Conservation (phyloP, 2,888 invertebrate genomes). For the Xiphydria camelus region DNA sequence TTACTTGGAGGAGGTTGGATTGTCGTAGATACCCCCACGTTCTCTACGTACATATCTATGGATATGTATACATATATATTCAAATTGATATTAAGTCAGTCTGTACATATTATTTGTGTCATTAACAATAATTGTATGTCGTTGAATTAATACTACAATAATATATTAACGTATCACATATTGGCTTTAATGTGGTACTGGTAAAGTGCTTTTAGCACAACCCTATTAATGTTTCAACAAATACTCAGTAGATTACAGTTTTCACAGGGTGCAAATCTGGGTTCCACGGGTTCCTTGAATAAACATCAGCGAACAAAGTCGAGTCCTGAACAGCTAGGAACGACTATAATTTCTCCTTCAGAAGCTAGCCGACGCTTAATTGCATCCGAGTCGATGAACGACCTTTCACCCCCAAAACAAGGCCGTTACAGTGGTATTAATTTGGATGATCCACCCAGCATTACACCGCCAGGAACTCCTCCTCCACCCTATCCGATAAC, state of each 20-base stretch:
- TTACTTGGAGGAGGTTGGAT: too few species aligned
- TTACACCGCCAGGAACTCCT: conserved; percentile 85
- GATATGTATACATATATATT: too few species aligned
- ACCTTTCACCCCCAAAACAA: conserved; percentile 57
- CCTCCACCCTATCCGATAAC: conserved; percentile 78
- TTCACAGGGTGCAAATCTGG: conserved; percentile 50
- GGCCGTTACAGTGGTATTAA: conserved; percentile 47
- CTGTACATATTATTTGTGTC: too few species aligned
- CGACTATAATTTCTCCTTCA: conserved; percentile 49
- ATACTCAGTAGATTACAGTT: conserved; percentile 28
- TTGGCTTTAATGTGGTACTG: too few species aligned
- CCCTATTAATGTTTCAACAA: too few species aligned
- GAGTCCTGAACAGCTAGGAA: conserved; percentile 64
- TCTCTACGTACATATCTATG: too few species aligned
- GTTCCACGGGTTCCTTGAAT: conserved; percentile 44
- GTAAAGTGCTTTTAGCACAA: too few species aligned
- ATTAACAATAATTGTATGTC: too few species aligned
- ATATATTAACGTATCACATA: too few species aligned
- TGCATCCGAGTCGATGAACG: conserved; percentile 66
- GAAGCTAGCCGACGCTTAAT: conserved; percentile 61
- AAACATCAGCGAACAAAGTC: conserved; percentile 70
- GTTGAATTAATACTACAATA: too few species aligned
- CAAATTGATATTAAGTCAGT: too few species aligned
- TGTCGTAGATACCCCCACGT: too few species aligned
- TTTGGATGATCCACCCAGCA: conserved; percentile 54